A percentile compares a stretch with the other conserved stretches of the same genome.
Evolutionary conservation across 2,113 vertebrate species (phyloP).

Genomic region (Peucedramus taeniatus): DNA sequence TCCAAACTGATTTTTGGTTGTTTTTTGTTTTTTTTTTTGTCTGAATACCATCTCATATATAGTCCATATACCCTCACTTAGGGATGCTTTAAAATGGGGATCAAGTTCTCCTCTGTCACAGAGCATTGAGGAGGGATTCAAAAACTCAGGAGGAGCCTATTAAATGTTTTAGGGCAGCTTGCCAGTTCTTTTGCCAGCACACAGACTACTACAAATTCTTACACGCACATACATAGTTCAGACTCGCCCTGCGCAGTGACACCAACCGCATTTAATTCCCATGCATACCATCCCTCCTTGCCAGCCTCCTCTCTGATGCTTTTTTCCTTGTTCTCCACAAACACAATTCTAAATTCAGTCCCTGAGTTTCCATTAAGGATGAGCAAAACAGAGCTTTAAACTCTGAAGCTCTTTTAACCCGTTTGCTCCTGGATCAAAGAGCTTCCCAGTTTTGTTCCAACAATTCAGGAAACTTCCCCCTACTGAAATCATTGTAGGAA

Average conservation of each 20-base stretch:
- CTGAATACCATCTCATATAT: not conserved
- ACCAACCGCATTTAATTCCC: slow-evolving; percentile 57
- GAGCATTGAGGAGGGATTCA: not conserved
- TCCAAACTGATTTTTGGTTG: not conserved
- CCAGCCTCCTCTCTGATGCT: slow-evolving; percentile 28
- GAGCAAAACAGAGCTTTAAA: slow-evolving; percentile 47
- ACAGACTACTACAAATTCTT: slow-evolving; percentile 59
- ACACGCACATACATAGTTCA: slow-evolving; percentile 53
- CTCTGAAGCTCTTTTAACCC: slow-evolving; percentile 34
- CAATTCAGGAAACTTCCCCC: not conserved
- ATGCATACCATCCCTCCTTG: slow-evolving; percentile 38
- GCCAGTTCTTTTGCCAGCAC: slow-evolving; percentile 53
- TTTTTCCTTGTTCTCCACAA: slow-evolving; percentile 32
- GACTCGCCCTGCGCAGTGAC: slow-evolving; percentile 56
- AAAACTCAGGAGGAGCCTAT: slow-evolving; percentile 42
- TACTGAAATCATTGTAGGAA: not conserved
- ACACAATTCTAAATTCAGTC: slow-evolving; percentile 33
- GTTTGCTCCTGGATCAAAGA: slow-evolving; percentile 3
- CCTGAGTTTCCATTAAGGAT: slow-evolving; percentile 41
- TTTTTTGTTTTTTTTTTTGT: not conserved
- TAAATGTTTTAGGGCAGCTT: slow-evolving; percentile 37
- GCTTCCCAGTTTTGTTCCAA: not conserved
- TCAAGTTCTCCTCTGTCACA: not conserved
- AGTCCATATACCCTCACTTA: not conserved
- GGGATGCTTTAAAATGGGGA: not conserved